These are phyloP conservation scores for Vultur gryphus DNA, from an alignment of 2,797 vertebrate genomes.

Conservation along the genomic window DNA sequence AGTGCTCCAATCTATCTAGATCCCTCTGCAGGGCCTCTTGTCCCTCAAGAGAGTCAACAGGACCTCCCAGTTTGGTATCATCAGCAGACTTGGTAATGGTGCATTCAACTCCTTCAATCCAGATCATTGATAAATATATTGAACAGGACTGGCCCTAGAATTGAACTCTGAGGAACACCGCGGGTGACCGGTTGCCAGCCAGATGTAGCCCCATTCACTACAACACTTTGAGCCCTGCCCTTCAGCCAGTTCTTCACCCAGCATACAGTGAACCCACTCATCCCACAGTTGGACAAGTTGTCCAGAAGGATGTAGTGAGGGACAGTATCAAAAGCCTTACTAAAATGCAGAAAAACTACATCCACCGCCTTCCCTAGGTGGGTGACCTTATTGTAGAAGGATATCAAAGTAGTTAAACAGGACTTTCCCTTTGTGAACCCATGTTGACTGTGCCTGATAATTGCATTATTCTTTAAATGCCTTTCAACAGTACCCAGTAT, in stretches of 20 bases:
- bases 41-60: not conserved
- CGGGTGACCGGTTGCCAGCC: not conserved
- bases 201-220: not conserved
- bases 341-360: not conserved
- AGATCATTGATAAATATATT: not conserved
- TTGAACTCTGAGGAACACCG: not conserved
- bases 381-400: not conserved
- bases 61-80: not conserved
- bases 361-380: not conserved
- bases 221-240: not conserved
- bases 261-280: not conserved
- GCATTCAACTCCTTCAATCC: not conserved
- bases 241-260: not conserved
- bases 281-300: not conserved
- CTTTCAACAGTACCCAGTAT: not conserved
- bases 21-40: not conserved
- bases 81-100: not conserved
- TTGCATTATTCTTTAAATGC: not conserved
- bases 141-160: not conserved
- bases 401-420: not conserved
- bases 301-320: not conserved
- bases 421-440: not conserved
- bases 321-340: not conserved
- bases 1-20: not conserved
- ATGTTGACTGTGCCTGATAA: not conserved